Evolutionary conservation across 1,140 invertebrate genomes (phyloP).

Genomic region (Drosophila pallidifrons): DNA sequence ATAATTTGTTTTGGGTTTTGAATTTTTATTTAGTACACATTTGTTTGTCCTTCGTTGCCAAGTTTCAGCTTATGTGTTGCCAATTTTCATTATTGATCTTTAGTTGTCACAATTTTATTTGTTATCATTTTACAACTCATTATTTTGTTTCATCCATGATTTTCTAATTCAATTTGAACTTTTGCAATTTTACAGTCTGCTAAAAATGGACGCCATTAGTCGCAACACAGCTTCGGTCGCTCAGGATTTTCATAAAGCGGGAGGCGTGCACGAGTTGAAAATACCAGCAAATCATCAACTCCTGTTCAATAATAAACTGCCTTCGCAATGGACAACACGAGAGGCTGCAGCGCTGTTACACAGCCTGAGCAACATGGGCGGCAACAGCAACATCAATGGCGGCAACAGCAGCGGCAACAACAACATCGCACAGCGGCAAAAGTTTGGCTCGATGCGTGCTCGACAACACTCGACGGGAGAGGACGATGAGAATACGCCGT

Average conservation of each 20-base stretch:
- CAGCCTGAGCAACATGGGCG: conserved; percentile 77
- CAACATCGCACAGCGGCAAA: conserved; percentile 47
- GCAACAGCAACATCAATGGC: conserved; percentile 37
- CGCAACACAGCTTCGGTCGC: conserved; percentile 85
- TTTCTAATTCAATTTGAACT: conserved; percentile 2
- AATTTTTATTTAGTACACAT: conserved; percentile 7
- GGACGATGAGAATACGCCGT: conserved; percentile 83
- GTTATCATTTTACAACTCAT: neutral
- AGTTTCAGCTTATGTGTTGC: conserved; percentile 3
- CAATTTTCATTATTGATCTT: conserved; percentile 1
- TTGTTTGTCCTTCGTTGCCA: conserved; percentile 13
- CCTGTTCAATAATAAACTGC: conserved; percentile 85
- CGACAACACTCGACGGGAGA: conserved; percentile 80
- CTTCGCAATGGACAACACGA: conserved; percentile 84
- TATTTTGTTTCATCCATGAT: neutral
- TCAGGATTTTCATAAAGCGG: conserved; percentile 86
- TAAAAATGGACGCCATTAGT: conserved; percentile 85
- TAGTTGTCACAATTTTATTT: neutral
- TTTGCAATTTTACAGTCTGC: conserved; percentile 63
- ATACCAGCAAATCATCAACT: conserved; percentile 85
- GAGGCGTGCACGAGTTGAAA: conserved; percentile 85
- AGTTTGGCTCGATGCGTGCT: conserved; percentile 62
- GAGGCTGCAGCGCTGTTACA: conserved; percentile 81
- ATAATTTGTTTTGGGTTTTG: neutral
- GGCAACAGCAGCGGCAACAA: conserved; percentile 39